Evolutionary conservation across 2,888 invertebrate species (phyloP).

Genomic region (Acrobasis consociella): DNA sequence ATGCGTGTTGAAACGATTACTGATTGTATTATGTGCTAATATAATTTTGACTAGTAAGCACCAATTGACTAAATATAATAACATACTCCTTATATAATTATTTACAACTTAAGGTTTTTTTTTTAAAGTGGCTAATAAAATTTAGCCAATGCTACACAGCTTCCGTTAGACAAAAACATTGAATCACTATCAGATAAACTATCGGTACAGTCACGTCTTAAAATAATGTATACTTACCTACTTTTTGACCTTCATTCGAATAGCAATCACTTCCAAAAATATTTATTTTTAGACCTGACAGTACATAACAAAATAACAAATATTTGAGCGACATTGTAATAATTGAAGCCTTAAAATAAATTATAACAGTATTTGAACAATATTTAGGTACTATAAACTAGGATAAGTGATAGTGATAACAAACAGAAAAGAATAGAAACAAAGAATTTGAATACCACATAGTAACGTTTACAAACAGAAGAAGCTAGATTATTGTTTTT

Average conservation of each 20-base stretch:
- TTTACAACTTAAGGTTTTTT: slow-evolving; percentile 36
- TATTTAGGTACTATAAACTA: neutral
- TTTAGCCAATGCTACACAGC: slow-evolving; percentile 63
- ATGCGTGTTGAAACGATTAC: slow-evolving; percentile 21
- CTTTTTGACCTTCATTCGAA: neutral
- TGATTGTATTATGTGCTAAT: slow-evolving; percentile 59
- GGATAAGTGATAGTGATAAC: neutral
- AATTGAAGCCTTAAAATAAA: slow-evolving; percentile 28
- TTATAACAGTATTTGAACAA: slow-evolving; percentile 22
- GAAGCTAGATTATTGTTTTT: too few species aligned
- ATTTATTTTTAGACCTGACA: slow-evolving; percentile 29
- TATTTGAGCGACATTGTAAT: slow-evolving; percentile 40
- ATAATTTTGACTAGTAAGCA: slow-evolving; percentile 83
- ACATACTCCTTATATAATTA: slow-evolving; percentile 47
- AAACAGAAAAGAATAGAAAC: neutral
- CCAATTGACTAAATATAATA: slow-evolving; percentile 75
- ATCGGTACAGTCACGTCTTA: slow-evolving; percentile 17
- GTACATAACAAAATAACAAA: slow-evolving; percentile 34
- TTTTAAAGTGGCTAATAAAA: slow-evolving; percentile 65
- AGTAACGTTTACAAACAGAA: neutral
- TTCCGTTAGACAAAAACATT: slow-evolving; percentile 43
- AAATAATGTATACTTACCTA: slow-evolving; percentile 8
- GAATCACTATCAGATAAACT: slow-evolving; percentile 35
- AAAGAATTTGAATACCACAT: neutral
- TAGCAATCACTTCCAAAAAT: neutral